Base-by-base conservation (phyloP, 2,888 invertebrate species). In the Synanthedon myopaeformis region DNA sequence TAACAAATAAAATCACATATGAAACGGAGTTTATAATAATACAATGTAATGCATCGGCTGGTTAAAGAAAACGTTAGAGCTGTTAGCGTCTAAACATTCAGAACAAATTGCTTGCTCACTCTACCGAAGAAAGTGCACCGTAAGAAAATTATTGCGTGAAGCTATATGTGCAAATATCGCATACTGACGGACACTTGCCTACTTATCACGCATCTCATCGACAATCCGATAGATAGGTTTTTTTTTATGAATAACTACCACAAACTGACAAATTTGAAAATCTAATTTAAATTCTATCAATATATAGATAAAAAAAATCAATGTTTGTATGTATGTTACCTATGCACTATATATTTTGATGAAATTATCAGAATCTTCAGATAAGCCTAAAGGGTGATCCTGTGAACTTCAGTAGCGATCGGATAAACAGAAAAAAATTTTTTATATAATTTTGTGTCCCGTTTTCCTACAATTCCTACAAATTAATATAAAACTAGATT, bases 81-180 rank as follows among this genome's bases (percentile, higher is more conserved):
- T 65, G 61, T 68, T 67, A 65, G 65, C 45, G 45, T 13, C 45
- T 69, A 74, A 72, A 76, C 73, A 70, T 71, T 72, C 70, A 74
- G 69, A 76, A 72, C 75, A 72, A 77, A 75, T 74, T 69, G 72
- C 74, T 65, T 77, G 78, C 65, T 70, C 79, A 65, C 70, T 77
- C 70, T 78, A 76, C 72, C 79, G 74, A 69, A 63, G 72, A 76
- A 72, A 75, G 70, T 67, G 70, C 71, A 74, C 67, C 66, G 70
- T 72, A 76, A 70, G 64, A 69, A 69, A 45, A 45, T 45, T 45
- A 13, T 45, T 45, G 45, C 5, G 14, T 45, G 45, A 17, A 49
- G 45, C 42, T 48, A 14, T 49, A 49, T 51, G 50, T 50, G 52
- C n/a, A 14, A 53, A 45, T n/a, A 45, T 45, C 4, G 53, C 50